These are phyloP conservation scores for Bombycilla garrulus DNA, from an alignment of 2,113 vertebrate species.

Conservation along the genomic window DNA sequence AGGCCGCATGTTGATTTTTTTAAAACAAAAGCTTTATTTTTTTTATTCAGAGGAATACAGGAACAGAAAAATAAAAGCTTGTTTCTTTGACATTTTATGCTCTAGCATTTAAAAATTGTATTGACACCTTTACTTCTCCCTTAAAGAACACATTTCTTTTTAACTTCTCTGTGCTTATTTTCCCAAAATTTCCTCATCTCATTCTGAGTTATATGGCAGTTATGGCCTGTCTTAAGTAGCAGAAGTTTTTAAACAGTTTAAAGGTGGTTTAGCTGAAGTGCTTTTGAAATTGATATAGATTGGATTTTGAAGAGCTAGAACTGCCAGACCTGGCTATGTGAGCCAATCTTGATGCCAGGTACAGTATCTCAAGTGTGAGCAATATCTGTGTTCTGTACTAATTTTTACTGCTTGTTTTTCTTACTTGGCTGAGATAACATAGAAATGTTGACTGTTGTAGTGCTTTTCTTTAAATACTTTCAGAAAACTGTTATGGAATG, in stretches of 20 bases:
- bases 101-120: background rate
- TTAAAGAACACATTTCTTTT: background rate
- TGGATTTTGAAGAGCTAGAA: background rate
- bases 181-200: background rate
- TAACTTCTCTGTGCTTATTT: background rate
- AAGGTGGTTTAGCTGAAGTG: background rate
- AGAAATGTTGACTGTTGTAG: background rate
- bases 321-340: background rate
- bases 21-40: background rate
- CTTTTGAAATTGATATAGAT: background rate
- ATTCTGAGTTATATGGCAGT: background rate
- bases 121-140: background rate
- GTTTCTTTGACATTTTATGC: background rate
- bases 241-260: background rate
- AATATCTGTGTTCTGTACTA: background rate
- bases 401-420: background rate
- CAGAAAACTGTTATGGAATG: background rate
- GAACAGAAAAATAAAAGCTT: background rate
- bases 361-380: background rate
- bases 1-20: constrained; percentile 38
- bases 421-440: background rate
- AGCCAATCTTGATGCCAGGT: background rate
- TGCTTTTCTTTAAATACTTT: background rate
- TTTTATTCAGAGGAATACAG: background rate
- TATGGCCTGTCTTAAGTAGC: background rate